Evolutionary conservation across 2,113 vertebrate species (phyloP), one percentile per base, ranked within the genome.

Genomic region (Notothenia coriiceps): DNA sequence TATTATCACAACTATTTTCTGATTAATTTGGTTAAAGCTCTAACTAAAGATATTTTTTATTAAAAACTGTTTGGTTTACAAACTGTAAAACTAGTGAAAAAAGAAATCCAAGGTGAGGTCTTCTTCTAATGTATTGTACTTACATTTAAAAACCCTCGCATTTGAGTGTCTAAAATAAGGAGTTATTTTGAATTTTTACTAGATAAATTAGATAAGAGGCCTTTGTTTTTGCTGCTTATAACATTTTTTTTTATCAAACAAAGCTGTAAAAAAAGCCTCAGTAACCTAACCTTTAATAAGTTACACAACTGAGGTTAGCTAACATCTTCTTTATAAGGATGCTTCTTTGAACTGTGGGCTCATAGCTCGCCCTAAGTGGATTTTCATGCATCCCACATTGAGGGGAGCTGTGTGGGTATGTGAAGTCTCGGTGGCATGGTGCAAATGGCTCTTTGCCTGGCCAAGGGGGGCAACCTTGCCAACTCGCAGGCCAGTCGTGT

Each of bases 351-450:
- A 54, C 22, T 10, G 15, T 69, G 76, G 71, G 69, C 55, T 74
- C 82, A n/a, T 2, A n/a, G 43, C 10, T 4, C 0, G 47, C 33
- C 71, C 66, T 49, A 22, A 74, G 66, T 67, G 63, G 67, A n/a
- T 65, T 72, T 66, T 40, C 20, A 15, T 8, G 14, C 10, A 2
- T 29, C 12, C 25, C 76, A 20, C 57, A 22, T 2, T 2, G 43
- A 74, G 44, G 75, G 57, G 11, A 52, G 3, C n/a, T 22, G 70
- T 5, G 44, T 49, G 8, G 17, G 55, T 33, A 76, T 82, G 85
- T 56, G 14, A 73, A 73, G 70, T 46, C 72, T 77, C 47, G n/a
- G 12, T 43, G 77, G 74, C 72, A 2, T 47, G 22, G 67, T 65
- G 63, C 50, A 76, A 69, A 55, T 49, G 79, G 49, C 74, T 66